Conservation (phyloP, 2,888 invertebrate genomes). For the Eristalis arbustorum region DNA sequence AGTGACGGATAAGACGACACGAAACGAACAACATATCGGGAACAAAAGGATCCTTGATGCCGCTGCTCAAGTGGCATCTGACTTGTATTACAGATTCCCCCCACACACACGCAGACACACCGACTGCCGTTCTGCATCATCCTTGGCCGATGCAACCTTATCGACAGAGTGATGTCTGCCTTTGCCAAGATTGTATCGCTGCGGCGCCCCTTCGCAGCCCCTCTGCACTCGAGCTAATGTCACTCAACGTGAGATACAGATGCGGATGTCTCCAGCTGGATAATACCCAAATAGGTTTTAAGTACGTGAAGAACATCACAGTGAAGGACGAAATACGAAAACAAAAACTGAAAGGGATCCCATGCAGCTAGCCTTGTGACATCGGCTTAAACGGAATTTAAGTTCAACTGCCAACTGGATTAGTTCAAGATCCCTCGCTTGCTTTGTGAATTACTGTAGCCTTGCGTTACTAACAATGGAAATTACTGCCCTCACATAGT, state of each 20-base stretch:
- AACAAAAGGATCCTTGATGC: slow-evolving; percentile 53
- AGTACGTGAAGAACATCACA: slow-evolving; percentile 24
- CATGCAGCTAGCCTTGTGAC: not conserved
- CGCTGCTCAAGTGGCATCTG: slow-evolving; percentile 57
- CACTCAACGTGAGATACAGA: slow-evolving; percentile 32
- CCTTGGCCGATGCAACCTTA: slow-evolving; percentile 45
- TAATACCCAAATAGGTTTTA: slow-evolving; percentile 49
- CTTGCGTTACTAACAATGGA: not conserved
- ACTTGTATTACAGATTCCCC: slow-evolving; percentile 25
- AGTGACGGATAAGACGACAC: slow-evolving; percentile 32
- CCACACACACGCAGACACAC: not conserved
- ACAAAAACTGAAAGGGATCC: not conserved
- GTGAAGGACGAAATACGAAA: not conserved
- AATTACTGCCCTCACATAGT: not conserved
- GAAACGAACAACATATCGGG: slow-evolving; percentile 48
- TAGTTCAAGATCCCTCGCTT: not conserved
- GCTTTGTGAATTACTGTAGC: not conserved
- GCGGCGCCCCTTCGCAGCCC: not conserved
- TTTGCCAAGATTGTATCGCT: slow-evolving; percentile 25
- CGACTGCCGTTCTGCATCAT: slow-evolving; percentile 34
- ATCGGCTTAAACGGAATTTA: not conserved
- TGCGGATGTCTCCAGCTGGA: slow-evolving; percentile 51
- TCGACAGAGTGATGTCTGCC: slow-evolving; percentile 1
- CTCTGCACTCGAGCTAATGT: not conserved
- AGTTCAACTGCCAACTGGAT: slow-evolving; percentile 24